A percentile compares a stretch with the other conserved stretches of the same genome.
Conservation (phyloP, 1,140 invertebrate genomes). For the Drosophila burlai region DNA sequence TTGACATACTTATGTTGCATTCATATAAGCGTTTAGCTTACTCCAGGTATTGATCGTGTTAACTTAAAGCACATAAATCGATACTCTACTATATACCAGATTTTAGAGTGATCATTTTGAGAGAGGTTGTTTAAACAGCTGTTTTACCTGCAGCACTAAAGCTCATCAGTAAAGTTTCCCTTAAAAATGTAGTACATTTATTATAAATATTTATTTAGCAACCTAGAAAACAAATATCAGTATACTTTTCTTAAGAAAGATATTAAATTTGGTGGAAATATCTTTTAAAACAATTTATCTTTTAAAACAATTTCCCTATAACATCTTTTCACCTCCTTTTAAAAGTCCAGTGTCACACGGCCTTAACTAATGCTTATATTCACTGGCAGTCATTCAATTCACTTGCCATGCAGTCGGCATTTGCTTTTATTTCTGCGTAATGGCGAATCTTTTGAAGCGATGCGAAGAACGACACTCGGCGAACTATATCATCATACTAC, state of each 20-base stretch:
- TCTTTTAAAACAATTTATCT: neutral
- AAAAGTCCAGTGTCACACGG: conserved; percentile 2
- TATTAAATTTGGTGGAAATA: neutral
- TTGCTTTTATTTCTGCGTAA: conserved; percentile 73
- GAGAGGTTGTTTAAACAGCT: too few species aligned
- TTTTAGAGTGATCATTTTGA: too few species aligned
- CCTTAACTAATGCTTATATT: conserved; percentile 4
- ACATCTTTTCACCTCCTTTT: neutral
- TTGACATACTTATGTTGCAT: too few species aligned
- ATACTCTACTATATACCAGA: too few species aligned
- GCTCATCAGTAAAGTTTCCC: too few species aligned
- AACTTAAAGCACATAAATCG: too few species aligned
- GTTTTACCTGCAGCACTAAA: too few species aligned
- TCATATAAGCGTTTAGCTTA: neutral
- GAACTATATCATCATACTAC: conserved; percentile 69
- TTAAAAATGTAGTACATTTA: too few species aligned
- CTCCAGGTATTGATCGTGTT: too few species aligned
- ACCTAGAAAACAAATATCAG: neutral
- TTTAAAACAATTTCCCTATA: neutral
- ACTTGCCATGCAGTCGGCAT: conserved; percentile 68
- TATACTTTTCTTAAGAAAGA: neutral
- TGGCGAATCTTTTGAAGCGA: conserved; percentile 70
- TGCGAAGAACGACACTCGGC: conserved; percentile 50
- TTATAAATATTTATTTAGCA: too few species aligned
- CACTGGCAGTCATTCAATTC: conserved; percentile 41